phyloP scores from a whole-genome alignment of 2,113 vertebrate species.

The Orthonyx spaldingii region DNA sequence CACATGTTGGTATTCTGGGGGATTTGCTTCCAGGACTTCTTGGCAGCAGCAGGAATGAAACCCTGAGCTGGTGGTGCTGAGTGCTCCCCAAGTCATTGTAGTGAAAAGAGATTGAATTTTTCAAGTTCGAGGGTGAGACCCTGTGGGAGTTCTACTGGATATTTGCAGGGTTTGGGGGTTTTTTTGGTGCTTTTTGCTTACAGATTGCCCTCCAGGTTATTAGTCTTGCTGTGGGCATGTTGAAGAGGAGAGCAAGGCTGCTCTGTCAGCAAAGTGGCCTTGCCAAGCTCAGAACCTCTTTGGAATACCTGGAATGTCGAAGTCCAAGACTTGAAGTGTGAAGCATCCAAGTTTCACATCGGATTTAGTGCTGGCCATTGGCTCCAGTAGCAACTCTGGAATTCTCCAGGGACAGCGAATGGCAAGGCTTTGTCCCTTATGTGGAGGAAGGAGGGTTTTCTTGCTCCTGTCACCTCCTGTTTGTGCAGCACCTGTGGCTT shows the following conservation, averaged over 20 bases:
- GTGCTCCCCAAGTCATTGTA: neutral
- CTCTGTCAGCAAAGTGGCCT: neutral
- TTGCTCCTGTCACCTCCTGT: neutral
- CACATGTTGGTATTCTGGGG: neutral
- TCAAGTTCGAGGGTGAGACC: neutral
- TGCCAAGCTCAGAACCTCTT: neutral
- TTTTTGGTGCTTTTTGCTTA: neutral
- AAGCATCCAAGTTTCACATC: neutral
- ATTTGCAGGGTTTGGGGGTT: neutral
- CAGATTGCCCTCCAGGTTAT: neutral
- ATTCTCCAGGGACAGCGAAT: neutral
- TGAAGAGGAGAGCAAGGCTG: neutral
- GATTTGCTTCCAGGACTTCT: neutral
- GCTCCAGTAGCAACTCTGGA: neutral
- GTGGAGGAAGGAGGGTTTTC: neutral
- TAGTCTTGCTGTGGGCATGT: neutral
- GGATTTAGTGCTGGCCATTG: neutral
- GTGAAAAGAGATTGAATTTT: neutral
- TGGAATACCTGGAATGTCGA: neutral
- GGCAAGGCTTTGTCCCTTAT: accelerated
- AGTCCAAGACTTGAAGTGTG: neutral
- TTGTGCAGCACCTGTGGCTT: neutral
- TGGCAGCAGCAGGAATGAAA: neutral
- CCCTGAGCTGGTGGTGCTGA: neutral
- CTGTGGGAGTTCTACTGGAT: neutral